phyloP scores from a whole-genome alignment of 1,140 invertebrate genomes.

The Argopecten irradians region DNA sequence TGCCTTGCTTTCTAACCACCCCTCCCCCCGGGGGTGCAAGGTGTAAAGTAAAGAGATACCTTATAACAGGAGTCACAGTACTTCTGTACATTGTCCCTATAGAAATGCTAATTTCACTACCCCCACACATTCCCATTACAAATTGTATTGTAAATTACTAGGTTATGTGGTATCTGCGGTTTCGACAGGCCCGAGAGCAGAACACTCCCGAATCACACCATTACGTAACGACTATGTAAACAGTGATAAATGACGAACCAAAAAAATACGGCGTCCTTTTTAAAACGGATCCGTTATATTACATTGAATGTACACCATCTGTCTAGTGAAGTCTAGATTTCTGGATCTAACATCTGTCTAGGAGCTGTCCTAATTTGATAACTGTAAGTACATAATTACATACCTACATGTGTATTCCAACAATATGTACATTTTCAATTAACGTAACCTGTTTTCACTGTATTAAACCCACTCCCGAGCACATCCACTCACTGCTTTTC shows the following conservation, averaged over 20 bases:
- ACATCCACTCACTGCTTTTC: neutral
- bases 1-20: too few relatives aligned
- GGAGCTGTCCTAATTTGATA: neutral
- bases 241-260: neutral
- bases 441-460: neutral
- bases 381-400: slow-evolving; percentile 12
- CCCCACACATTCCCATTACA: neutral
- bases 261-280: neutral
- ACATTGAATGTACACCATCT: neutral
- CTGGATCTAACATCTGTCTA: neutral
- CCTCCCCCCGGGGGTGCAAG: too few relatives aligned
- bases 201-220: neutral
- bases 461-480: neutral
- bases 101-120: neutral
- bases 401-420: neutral
- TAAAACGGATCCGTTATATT: neutral
- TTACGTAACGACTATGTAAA: slow-evolving; percentile 2
- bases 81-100: too few relatives aligned
- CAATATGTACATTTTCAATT: slow-evolving; percentile 12
- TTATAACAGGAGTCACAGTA: too few relatives aligned
- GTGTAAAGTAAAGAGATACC: too few relatives aligned
- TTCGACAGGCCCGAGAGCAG: neutral
- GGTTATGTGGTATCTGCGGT: neutral
- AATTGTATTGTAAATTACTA: neutral
- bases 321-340: neutral